Base-by-base conservation (phyloP, 2,888 invertebrate genomes). In the Ormyrus pomaceus region DNA sequence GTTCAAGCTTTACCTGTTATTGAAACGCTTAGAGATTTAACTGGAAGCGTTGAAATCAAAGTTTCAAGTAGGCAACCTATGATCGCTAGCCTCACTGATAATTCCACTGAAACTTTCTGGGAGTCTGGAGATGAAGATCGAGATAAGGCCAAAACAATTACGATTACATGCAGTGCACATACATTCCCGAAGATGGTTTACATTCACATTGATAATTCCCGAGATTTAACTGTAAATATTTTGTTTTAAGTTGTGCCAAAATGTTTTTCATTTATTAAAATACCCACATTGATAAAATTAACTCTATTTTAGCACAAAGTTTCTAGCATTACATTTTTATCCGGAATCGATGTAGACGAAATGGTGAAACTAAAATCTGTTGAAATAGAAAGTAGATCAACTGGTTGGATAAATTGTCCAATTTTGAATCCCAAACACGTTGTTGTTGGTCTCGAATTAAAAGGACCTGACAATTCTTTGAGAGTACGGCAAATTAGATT, bases 91-190 rank as follows among this genome's bases (percentile, higher is more conserved):
- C 92, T 99, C 13, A 96, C 95, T 0, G 99, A 99, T 89, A 96
- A 96, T 86, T 97, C 97, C 6, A 98, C 98, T 0, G 99, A 99
- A 90, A 99, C 99, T 0, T 99, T 99, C 91, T 99, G 99, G 99
- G 99, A 99, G 91, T 98, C 98, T 56, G 98, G 98, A 0, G 99
- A 99, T 87, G 99, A 99, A 88, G 99, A 99, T 91, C 93, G 96
- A 78, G 98, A 97, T 90, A 97, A 97, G 90, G 95, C 96, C 46
- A 98, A 98, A 91, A 95, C 95, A 86, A 93, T 98, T 48, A 96
- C 95, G 75, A 92, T 96, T 34, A 92, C 93, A 0, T 94, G 94
- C 84, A 90, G 93, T 82, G 93, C 94, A 80, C 92, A 94, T 79
- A 93, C 94, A 61, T 92, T 93, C 74, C 95, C 96, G 0, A 93